Evolutionary conservation across 2,113 vertebrate genomes (phyloP), one percentile per base, ranked within the genome.

Genomic region (Barbus barbus): DNA sequence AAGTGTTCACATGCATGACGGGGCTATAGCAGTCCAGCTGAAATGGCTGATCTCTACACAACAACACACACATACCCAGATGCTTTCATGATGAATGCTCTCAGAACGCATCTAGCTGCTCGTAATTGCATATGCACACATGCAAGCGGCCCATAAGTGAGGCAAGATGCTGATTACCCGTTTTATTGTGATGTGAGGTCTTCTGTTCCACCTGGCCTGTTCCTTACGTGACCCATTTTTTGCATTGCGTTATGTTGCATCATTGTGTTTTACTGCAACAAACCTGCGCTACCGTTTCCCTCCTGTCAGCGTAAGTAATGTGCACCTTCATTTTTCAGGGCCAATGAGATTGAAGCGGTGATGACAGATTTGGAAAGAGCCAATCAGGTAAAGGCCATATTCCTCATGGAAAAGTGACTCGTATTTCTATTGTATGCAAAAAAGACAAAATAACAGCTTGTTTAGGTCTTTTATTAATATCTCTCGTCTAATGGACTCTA

Each of bases 311-410:
- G 46, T 80, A 81, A 51, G 83, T 84, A 78, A 51, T 38, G 74
- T 26, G 20, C 71, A 22, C 41, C 38, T 71, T 87, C 11, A 28
- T 85, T 77, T 14, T 38, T 72, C 83, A 97, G 96, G 94, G 94
- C 94, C 77, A 93, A 95, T 87, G 95, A 96, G 90, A 95, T 96
- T 81, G 95, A 97, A 91, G 95, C 94, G 90, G 94, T 95, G 93
- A 96, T 95, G 95, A 95, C 94, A 61, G 96, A 97, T 91, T 93
- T 97, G 77, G 95, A 97, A 92, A 94, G 94, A 93, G 96, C 96
- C 18, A 97, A 97, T 91, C 96, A 97, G 96, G 96, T 97, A 94
- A 89, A 92, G 8, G 24, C 14, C 22, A 7, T n/a, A 38, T 53
- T 41, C 44, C 65, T 85, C n/a, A 36, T 73, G 36, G 26, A 79